Conservation (phyloP, 2,113 vertebrate genomes). For the Pristiophorus japonicus region DNA sequence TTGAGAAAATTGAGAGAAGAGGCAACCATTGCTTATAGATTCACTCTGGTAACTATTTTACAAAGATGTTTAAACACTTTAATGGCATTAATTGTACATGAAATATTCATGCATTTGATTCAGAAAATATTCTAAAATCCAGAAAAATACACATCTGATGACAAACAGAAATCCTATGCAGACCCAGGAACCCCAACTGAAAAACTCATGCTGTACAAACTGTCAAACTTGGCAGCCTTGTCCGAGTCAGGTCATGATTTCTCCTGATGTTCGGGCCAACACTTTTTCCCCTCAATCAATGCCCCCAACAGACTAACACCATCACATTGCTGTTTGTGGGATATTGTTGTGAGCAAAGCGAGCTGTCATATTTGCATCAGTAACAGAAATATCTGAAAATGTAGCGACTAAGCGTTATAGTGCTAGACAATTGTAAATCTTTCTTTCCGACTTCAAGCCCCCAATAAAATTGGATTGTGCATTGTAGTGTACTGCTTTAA, state of each 20-base stretch:
- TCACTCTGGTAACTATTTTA: neutral
- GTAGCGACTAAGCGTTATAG: neutral
- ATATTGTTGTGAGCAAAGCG: neutral
- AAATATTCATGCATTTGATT: neutral
- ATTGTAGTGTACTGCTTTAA: neutral
- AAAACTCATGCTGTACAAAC: neutral
- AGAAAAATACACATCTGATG: neutral
- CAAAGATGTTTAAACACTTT: too few relatives aligned
- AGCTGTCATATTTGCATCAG: too few relatives aligned
- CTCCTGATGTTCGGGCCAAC: neutral
- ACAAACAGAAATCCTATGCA: neutral
- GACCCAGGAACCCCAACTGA: neutral
- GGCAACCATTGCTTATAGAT: neutral
- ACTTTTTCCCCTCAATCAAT: neutral
- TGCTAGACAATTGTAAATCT: neutral
- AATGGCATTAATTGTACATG: neutral
- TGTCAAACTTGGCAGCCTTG: neutral
- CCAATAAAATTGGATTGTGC: neutral
- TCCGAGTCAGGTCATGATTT: neutral
- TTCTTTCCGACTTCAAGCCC: neutral
- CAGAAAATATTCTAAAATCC: neutral
- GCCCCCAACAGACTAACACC: neutral
- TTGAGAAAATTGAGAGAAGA: neutral
- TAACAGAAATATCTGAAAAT: neutral
- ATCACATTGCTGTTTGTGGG: neutral